Conservation (phyloP, 2,888 invertebrate species). For the Sycophila texana region DNA sequence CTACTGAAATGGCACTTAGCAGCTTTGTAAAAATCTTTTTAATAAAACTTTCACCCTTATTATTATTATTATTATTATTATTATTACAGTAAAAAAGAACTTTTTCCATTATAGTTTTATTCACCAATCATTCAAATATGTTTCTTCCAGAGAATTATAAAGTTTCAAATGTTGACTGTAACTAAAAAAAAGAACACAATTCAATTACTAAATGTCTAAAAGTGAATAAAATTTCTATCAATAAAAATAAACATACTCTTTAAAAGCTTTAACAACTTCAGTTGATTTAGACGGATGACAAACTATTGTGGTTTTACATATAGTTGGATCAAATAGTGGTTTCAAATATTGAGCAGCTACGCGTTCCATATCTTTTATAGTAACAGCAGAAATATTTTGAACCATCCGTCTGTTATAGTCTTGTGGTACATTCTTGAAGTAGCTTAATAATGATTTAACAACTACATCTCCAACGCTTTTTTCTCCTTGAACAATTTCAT, state of each 20-base stretch:
- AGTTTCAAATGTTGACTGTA: conserved; percentile 79
- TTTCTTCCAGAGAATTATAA: conserved; percentile 81
- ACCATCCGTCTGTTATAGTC: conserved; percentile 84
- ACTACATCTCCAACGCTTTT: conserved; percentile 87
- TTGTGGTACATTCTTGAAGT: conserved; percentile 82
- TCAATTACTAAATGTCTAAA: not conserved
- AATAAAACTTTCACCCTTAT: not conserved
- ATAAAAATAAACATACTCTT: conserved; percentile 77
- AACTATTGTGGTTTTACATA: conserved; percentile 83
- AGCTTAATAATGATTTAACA: conserved; percentile 83
- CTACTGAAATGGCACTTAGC: conserved; percentile 3
- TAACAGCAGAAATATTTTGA: conserved; percentile 81
- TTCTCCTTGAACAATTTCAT: conserved; percentile 88
- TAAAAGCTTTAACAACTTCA: conserved; percentile 82
- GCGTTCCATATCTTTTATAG: conserved; percentile 79
- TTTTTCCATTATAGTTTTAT: conserved; percentile 4
- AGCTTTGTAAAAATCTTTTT: not conserved
- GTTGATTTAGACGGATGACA: conserved; percentile 87
- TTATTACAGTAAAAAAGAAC: not conserved
- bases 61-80: not conserved
- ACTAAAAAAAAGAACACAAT: conserved; percentile 74
- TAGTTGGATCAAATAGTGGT: conserved; percentile 80
- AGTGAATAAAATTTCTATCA: not conserved
- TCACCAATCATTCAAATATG: conserved; percentile 79
- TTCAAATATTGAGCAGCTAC: conserved; percentile 86